Base-by-base conservation (phyloP, 2,888 invertebrate genomes). In the Onthophagus sagittarius region DNA sequence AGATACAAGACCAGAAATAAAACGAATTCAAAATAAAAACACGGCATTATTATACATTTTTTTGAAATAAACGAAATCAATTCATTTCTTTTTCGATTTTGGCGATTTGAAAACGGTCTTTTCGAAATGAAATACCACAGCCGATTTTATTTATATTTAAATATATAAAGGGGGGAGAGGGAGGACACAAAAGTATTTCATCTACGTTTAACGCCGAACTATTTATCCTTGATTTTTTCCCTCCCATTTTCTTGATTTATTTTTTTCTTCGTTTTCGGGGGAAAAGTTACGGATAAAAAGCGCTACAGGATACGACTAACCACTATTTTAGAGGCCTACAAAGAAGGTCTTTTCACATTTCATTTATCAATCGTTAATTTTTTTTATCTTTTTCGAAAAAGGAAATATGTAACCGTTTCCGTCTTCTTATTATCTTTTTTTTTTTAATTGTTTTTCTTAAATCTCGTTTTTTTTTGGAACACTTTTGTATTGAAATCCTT, bases 221-320 rank as follows among this genome's bases (percentile, higher is more conserved):
- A 75, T 73, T 23, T 23, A 23, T 23, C 23, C 23, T 23, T 23
- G 23, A 23, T 23, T 23, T 23, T 23, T 23, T 23, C 3, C 23
- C 23, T 3, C 3, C 23, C 75, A n/a, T 73, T n/a, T n/a, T n/a
- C n/a, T n/a, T n/a, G n/a, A n/a, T n/a, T n/a, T n/a, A n/a, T n/a
- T n/a, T 76, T 74, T 72, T 63, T 75, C 73, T 67, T 23, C 32
- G 31, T 67, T 64, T 64, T 23, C 23, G 67, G 23, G 23, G 74
- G 77, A 77, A 78, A 78, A 23, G 23, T 23, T 53, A 53, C 11
- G 39, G 39, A 74, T 73, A 70, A 76, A 67, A 78, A 78, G 76
- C 76, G 72, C 73, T 76, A 77, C 71, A 74, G 77, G 23, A 23
- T 76, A 72, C 32, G 73, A 74, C 31, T 74, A 70, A 75, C 72